These are phyloP conservation scores for Alitta virens DNA, from an alignment of 2,888 invertebrate genomes.

Conservation along the genomic window DNA sequence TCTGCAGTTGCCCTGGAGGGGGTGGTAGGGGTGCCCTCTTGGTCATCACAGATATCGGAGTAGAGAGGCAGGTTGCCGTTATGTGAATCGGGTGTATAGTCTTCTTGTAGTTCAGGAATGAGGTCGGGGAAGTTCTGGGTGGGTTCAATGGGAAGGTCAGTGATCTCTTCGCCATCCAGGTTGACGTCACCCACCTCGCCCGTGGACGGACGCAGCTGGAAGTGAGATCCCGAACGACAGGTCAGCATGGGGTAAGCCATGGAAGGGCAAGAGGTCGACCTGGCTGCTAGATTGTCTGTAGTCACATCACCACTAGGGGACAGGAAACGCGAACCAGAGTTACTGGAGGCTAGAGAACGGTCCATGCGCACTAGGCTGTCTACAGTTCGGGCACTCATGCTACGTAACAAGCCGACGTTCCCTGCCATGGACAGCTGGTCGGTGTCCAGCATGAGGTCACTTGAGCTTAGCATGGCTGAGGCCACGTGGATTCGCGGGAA, in stretches of 20 bases:
- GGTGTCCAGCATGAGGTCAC: constrained; percentile 8
- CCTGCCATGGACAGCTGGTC: constrained; percentile 14
- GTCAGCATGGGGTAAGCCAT: constrained; percentile 11
- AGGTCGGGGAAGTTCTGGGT: constrained; percentile 15
- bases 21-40: no score
- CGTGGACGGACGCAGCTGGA: neutral
- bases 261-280: constrained; percentile 13
- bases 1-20: no score
- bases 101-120: constrained; percentile 9
- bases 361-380: neutral
- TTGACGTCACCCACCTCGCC: constrained; percentile 7
- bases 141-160: constrained; percentile 20
- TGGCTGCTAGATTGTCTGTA: constrained; percentile 3
- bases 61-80: neutral
- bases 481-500: constrained; percentile 3
- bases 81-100: neutral
- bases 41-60: no score
- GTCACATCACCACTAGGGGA: constrained; percentile 6
- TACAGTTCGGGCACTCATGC: constrained; percentile 12
- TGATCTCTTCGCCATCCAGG: constrained; percentile 18
- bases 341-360: constrained; percentile 5
- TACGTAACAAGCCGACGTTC: constrained; percentile 1
- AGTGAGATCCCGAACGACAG: neutral
- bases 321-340: constrained; percentile 5
- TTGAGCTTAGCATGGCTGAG: constrained; percentile 4